Evolutionary conservation across 2,797 vertebrate species (phyloP).

Genomic region (Merluccius polli): DNA sequence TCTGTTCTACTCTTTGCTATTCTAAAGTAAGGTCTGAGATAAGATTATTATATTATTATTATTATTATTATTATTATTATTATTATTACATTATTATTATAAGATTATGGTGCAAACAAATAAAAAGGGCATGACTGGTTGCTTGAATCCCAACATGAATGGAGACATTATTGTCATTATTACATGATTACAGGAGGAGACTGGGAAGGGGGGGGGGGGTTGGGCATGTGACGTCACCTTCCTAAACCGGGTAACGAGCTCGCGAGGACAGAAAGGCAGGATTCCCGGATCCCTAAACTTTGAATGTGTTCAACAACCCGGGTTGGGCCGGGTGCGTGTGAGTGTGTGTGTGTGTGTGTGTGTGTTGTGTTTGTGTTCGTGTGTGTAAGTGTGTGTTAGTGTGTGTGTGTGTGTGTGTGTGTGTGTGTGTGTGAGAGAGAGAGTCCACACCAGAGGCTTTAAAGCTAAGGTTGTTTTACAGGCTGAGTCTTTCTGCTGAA

Average conservation of each 20-base stretch:
- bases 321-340: conserved; percentile 25
- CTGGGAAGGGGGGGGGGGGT: conserved; percentile 43
- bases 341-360: background rate
- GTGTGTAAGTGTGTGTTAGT: no score
- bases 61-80: no score
- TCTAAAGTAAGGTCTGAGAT: conserved; percentile 8
- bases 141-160: conserved; percentile 47
- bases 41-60: no score
- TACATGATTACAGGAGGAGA: no score
- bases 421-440: background rate
- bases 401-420: background rate
- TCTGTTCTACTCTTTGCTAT: background rate
- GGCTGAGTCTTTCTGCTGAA: no score
- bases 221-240: conserved; percentile 62
- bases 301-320: conserved; percentile 50
- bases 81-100: no score
- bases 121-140: no score
- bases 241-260: conserved; percentile 51
- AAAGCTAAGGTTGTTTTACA: no score
- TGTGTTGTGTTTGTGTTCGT: background rate
- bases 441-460: no score
- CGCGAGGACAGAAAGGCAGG: conserved; percentile 23
- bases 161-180: no score
- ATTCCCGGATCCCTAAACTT: conserved; percentile 53
- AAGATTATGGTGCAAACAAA: no score